Percentiles rank a stretch among this genome's conserved stretches.
phyloP scores from a whole-genome alignment of 2,113 vertebrate genomes.

The Bambusicola thoracicus region DNA sequence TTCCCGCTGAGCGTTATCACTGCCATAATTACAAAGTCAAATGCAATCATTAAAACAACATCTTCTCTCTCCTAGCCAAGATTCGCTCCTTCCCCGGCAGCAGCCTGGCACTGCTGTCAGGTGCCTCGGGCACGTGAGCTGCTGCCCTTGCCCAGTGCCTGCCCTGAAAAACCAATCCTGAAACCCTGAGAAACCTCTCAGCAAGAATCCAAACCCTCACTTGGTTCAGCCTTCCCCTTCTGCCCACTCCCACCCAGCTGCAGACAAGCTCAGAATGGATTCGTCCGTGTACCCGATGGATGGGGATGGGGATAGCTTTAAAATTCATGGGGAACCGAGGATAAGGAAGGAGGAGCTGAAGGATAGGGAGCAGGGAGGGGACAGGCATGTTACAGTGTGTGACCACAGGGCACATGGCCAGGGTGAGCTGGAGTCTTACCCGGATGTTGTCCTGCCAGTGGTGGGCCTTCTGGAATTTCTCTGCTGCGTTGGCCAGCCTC shows the following conservation, averaged over 20 bases:
- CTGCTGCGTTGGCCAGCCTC: conserved; percentile 91
- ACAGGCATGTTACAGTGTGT: rapidly evolving
- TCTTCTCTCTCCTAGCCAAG: conserved; percentile 36
- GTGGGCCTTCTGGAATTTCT: conserved; percentile 93
- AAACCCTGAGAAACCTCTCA: background rate
- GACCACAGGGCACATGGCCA: background rate
- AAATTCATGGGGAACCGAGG: background rate
- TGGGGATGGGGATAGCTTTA: background rate
- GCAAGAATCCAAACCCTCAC: background rate
- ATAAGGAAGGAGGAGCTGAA: background rate
- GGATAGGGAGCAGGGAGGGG: background rate
- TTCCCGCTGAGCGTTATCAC: conserved; percentile 52
- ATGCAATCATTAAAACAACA: conserved; percentile 69
- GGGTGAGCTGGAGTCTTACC: conserved; percentile 74
- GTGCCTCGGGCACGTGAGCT: background rate
- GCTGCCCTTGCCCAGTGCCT: rapidly evolving
- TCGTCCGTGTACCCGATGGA: conserved; percentile 50
- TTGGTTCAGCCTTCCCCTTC: conserved; percentile 42
- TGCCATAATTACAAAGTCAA: conserved; percentile 73
- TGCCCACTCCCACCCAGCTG: conserved; percentile 17
- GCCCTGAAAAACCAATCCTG: background rate
- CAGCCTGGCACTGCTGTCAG: background rate
- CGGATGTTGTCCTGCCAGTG: conserved; percentile 94
- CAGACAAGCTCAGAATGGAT: conserved; percentile 42
- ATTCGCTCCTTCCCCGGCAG: conserved; percentile 9